Percentiles rank a stretch among this genome's conserved stretches.
These are phyloP conservation scores for Leucophenga montana DNA, from an alignment of 2,888 invertebrate genomes.

Conservation along the genomic window DNA sequence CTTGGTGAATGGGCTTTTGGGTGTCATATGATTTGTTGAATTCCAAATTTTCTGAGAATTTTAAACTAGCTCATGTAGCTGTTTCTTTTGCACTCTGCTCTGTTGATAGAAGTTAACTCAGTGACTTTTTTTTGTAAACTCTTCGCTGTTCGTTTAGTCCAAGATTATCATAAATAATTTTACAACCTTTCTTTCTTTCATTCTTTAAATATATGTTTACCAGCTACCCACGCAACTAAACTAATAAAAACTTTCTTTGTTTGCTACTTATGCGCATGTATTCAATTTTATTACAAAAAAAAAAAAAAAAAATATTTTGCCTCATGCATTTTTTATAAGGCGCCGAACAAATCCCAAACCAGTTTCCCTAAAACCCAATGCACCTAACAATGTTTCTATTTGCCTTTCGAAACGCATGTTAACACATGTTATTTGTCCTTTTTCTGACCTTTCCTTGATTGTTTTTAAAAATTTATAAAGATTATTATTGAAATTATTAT, in stretches of 20 bases:
- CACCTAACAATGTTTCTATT: not conserved
- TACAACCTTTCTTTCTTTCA: too few relatives aligned
- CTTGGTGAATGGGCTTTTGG: too few relatives aligned
- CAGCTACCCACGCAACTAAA: too few relatives aligned
- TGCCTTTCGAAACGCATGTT: slow-evolving; percentile 24
- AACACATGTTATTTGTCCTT: slow-evolving; percentile 44
- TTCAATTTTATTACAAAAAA: slow-evolving; percentile 57
- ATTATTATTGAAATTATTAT: slow-evolving; percentile 29
- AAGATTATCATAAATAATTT: too few relatives aligned
- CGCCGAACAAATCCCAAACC: slow-evolving; percentile 15
- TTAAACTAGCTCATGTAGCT: too few relatives aligned
- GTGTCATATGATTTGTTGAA: too few relatives aligned
- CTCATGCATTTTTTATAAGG: slow-evolving; percentile 57
- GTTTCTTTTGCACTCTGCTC: too few relatives aligned
- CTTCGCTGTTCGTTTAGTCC: too few relatives aligned
- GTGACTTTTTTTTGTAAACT: too few relatives aligned
- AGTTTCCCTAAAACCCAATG: not conserved
- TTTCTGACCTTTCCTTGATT: slow-evolving; percentile 37
- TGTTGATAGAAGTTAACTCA: too few relatives aligned
- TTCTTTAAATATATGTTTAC: too few relatives aligned
- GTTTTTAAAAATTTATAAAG: slow-evolving; percentile 56
- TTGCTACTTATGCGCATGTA: slow-evolving; percentile 49
- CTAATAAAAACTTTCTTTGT: slow-evolving; percentile 42
- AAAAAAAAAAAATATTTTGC: slow-evolving; percentile 42
- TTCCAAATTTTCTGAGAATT: too few relatives aligned